Base-by-base conservation (phyloP, 2,113 vertebrate genomes). In the Pelecanoides urinatrix region DNA sequence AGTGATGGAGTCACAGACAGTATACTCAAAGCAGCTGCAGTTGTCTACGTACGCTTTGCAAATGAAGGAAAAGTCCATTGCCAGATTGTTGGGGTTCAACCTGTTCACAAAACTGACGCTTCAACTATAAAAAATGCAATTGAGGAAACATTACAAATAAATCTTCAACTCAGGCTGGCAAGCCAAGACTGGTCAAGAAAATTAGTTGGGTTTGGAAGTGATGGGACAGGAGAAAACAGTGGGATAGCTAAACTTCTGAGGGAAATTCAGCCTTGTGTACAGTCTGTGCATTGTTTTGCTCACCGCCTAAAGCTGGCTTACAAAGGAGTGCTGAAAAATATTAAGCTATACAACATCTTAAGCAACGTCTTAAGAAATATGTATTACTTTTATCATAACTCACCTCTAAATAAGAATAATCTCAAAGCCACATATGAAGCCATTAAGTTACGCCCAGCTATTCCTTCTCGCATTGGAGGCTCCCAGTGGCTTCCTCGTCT, bases 111-210 rank as follows among this genome's bases (percentile, higher is more conserved):
- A 44, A 91, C 50, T 56, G 89, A 96, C 6, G 79, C 97, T 65
- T 66, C 76, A 29, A 44, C 66, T 34, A 77, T 97, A 58, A 97
- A 96, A 94, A 83, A 63, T 88, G 95, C 97, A 72, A 96, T 89
- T 56, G 91, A 97, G 61, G 95, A 97, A 84, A 95, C 61, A 40
- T 89, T 98, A 7, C 92, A 97, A 83, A 74, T 77, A 30, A 98
- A 97, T 95, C 94, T 98, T 92, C 96, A 95, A 10, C 78, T 98
- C 36, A 84, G 56, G 52, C 76, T 98, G 67, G 87, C 89, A 6
- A 96, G 79, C 55, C 62, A 92, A 61, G 86, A 95, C 61, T 98
- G 97, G 97, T 96, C 95, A 61, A 97, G 90, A 91, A 97, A 97
- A 74, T 44, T 98, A 38, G 95, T 97, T 67, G 97, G 96, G 7